These are phyloP conservation scores for Azorinus chamasolen DNA, from an alignment of 2,888 invertebrate genomes.

Conservation along the genomic window DNA sequence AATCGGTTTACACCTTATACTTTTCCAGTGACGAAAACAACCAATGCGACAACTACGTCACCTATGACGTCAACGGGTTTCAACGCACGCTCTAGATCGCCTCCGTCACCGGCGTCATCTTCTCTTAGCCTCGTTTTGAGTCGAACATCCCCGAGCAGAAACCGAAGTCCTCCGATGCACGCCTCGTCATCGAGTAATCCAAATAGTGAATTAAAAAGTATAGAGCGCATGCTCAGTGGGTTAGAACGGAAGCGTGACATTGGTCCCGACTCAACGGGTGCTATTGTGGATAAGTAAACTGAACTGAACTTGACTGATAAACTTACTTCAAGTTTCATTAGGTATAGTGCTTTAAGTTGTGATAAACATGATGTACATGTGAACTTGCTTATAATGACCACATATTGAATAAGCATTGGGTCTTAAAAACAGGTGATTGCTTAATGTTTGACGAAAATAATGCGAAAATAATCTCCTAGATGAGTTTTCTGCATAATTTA, in stretches of 20 bases:
- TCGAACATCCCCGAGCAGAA: constrained; percentile 62
- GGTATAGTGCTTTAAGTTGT: constrained; percentile 7
- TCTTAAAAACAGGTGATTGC: no score
- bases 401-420: no score
- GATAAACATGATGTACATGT: not conserved
- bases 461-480: no score
- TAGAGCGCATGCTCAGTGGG: constrained; percentile 99
- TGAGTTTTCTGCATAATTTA: no score
- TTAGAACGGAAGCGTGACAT: constrained; percentile 90
- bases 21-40: constrained; percentile 87
- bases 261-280: constrained; percentile 65
- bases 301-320: not conserved
- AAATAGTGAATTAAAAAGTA: constrained; percentile 95
- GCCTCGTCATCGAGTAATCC: constrained; percentile 85
- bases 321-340: constrained; percentile 14
- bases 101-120: constrained; percentile 57
- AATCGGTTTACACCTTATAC: constrained; percentile 97
- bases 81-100: constrained; percentile 74
- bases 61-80: constrained; percentile 74
- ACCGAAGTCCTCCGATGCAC: constrained; percentile 67
- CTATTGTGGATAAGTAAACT: constrained; percentile 64
- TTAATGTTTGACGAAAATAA: no score
- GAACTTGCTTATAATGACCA: no score
- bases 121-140: constrained; percentile 57
- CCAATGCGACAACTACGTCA: constrained; percentile 84